Evolutionary conservation across 2,888 invertebrate species (phyloP), one percentile per base, ranked within the genome.

Genomic region (Julus scanicus): DNA sequence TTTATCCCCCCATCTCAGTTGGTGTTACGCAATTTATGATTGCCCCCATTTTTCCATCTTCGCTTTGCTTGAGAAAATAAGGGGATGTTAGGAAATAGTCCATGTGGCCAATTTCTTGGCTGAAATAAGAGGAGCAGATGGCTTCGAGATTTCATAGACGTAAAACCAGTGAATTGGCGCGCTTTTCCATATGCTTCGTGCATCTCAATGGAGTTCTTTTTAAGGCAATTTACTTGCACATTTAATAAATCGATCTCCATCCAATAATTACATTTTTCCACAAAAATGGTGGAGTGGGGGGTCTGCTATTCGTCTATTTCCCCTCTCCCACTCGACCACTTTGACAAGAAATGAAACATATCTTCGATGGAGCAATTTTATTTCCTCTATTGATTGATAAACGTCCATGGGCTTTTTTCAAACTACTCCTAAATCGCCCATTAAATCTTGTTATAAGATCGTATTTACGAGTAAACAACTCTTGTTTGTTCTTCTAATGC

Each of bases 41-140:
- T 20, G 20, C 29, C 71, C 71, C 71, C 71, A 8, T 20, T 17
- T 63, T 71, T 71, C 71, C 20, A 71, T 29, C 20, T 71, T 71
- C 20, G 71, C 71, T 29, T 53, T n/a, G 20, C 71, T 71, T n/a
- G 71, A 71, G 71, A 29, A 71, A n/a, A 57, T 57, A n/a, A 53
- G 53, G 53, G 57, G 17, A 5, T 5, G 57, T 17, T 57, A 57
- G 17, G 57, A 29, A 71, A 71, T 71, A 29, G 71, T 71, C 71
- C 71, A 71, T 71, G 71, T 71, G 71, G 71, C 71, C 71, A 29
- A 71, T 71, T 71, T 29, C 9, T 71, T 1, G 71, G 71, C 71
- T 71, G 71, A 71, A 71, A 71, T 71, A 71, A 71, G 71, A 71
- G 71, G 71, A 71, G 71, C 71, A 71, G 71, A 71, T 71, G 71